These are phyloP conservation scores for Ataeniobius toweri DNA, from an alignment of 2,797 vertebrate genomes.

Conservation along the genomic window DNA sequence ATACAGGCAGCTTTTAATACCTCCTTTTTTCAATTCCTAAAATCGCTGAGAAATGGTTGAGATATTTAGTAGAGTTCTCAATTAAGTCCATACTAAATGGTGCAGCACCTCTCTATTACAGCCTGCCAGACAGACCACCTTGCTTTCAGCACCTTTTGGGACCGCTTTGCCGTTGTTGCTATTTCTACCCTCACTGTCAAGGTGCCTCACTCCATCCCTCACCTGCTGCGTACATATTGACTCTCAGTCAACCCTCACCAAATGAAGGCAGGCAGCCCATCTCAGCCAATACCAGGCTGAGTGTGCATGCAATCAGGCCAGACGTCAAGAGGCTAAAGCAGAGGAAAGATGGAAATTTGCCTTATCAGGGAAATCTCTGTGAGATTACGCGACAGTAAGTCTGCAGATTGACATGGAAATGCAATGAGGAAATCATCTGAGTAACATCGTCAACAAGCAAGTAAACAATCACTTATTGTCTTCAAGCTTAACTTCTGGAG, in stretches of 20 bases:
- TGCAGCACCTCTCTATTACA: conserved; percentile 32
- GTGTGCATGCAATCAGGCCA: conserved; percentile 59
- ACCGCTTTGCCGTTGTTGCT: conserved; percentile 32
- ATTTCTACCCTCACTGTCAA: conserved; percentile 40
- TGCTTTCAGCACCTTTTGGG: conserved; percentile 39
- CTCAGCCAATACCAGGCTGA: conserved; percentile 40
- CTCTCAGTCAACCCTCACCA: conserved; percentile 69
- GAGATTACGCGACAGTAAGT: conserved; percentile 47
- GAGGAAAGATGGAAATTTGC: conserved; percentile 50
- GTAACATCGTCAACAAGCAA: conserved; percentile 21
- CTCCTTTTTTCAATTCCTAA: background rate
- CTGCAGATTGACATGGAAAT: conserved; percentile 37
- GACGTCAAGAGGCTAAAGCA: conserved; percentile 56
- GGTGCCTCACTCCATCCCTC: conserved; percentile 63
- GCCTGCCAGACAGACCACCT: conserved; percentile 1
- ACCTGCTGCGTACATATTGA: conserved; percentile 57
- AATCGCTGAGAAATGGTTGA: background rate
- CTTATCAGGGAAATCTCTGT: conserved; percentile 51
- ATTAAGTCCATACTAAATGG: background rate
- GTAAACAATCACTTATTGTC: conserved; percentile 4
- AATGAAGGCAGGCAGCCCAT: conserved; percentile 75
- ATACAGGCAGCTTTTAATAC: background rate
- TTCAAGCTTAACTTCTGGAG: background rate
- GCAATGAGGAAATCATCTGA: conserved; percentile 29
- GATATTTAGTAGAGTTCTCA: background rate